Evolutionary conservation across 2,888 invertebrate species (phyloP).

Genomic region (Seira musarum): DNA sequence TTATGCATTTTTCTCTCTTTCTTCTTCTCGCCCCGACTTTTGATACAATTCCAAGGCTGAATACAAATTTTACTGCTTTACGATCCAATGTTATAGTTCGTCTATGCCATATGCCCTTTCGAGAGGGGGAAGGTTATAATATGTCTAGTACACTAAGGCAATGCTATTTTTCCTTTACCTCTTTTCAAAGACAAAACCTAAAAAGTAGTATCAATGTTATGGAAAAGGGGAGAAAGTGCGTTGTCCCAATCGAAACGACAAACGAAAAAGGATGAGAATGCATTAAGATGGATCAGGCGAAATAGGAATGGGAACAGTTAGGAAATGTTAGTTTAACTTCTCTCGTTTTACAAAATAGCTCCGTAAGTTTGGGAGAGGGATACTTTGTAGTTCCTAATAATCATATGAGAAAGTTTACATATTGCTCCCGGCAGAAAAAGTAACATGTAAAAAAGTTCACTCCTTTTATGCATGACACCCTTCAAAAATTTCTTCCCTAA

Average conservation of each 20-base stretch:
- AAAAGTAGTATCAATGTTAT: neutral
- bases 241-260: neutral
- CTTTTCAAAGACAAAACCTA: too few relatives aligned
- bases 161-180: neutral
- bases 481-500: neutral
- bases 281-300: constrained; percentile 37
- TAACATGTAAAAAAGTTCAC: neutral
- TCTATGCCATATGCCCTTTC: neutral
- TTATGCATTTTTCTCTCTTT: constrained; percentile 61
- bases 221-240: constrained; percentile 6
- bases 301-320: neutral
- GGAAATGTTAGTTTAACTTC: neutral
- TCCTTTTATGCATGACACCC: neutral
- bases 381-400: constrained; percentile 25
- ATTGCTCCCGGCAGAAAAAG: constrained; percentile 40
- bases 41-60: constrained; percentile 68
- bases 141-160: neutral
- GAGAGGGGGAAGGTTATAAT: neutral
- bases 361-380: neutral
- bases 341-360: neutral
- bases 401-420: constrained; percentile 46
- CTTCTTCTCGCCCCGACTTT: constrained; percentile 31
- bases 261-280: constrained; percentile 33
- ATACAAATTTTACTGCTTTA: constrained; percentile 69
- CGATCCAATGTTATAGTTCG: neutral